These are phyloP conservation scores for Tetrax tetrax DNA, from an alignment of 2,113 vertebrate species.

Conservation along the genomic window DNA sequence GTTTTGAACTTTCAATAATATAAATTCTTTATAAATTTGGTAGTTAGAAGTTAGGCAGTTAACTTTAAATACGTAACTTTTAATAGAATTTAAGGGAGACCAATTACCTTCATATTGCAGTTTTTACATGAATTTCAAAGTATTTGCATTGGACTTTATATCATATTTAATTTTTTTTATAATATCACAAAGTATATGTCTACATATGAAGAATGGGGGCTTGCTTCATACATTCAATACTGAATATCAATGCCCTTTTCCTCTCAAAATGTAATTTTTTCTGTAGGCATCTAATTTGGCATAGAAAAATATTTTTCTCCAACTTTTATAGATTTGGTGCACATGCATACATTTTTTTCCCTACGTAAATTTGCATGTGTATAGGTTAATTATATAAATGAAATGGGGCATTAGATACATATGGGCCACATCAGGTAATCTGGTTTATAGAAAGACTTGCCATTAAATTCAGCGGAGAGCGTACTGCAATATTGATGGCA, in stretches of 20 bases:
- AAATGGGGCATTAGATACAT: constrained; percentile 4
- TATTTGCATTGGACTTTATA: constrained; percentile 69
- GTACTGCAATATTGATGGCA: background rate
- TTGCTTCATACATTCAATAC: constrained; percentile 65
- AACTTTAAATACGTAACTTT: constrained; percentile 73
- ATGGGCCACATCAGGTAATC: background rate
- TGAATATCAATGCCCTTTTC: constrained; percentile 62
- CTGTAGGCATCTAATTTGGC: constrained; percentile 1
- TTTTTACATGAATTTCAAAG: constrained; percentile 74
- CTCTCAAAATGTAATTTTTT: constrained; percentile 61
- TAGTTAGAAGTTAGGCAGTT: constrained; percentile 78
- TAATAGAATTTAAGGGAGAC: constrained; percentile 74
- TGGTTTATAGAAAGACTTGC: background rate
- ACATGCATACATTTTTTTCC: constrained; percentile 32
- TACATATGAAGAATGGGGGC: constrained; percentile 56
- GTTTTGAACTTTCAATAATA: constrained; percentile 83
- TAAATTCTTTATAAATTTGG: constrained; percentile 79
- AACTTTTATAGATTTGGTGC: background rate
- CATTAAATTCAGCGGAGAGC: background rate
- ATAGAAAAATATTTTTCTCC: constrained; percentile 1
- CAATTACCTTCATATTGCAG: constrained; percentile 74
- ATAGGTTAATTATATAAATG: constrained; percentile 15
- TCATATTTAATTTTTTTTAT: constrained; percentile 59
- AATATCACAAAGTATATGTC: constrained; percentile 57
- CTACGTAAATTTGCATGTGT: constrained; percentile 56